Evolutionary conservation across 1,140 invertebrate species (phyloP).

Genomic region (Tribolium castaneum): DNA sequence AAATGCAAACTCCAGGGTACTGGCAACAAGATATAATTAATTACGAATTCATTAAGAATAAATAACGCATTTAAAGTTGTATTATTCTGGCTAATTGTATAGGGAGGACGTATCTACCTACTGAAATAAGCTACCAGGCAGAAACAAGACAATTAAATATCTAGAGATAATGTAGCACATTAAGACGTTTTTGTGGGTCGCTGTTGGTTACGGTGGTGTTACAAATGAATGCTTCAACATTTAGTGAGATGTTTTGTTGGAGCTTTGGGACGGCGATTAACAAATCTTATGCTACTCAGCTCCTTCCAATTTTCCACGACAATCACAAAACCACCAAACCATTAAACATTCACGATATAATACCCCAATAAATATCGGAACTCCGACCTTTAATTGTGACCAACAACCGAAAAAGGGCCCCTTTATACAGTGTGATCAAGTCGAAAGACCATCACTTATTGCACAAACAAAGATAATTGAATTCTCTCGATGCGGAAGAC

Average conservation of each 20-base stretch:
- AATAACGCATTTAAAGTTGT: constrained; percentile 34
- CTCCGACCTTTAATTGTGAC: background rate
- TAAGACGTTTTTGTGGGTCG: constrained; percentile 33
- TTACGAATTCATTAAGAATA: constrained; percentile 33
- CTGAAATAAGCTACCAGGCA: constrained; percentile 34
- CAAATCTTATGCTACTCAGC: constrained; percentile 35
- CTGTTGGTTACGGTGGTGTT: constrained; percentile 34
- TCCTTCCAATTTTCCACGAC: constrained; percentile 33
- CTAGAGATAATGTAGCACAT: constrained; percentile 35
- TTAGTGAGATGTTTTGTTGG: constrained; percentile 33
- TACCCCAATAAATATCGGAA: constrained; percentile 1
- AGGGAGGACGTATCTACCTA: constrained; percentile 34
- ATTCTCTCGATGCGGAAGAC: background rate
- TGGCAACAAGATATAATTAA: constrained; percentile 31
- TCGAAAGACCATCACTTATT: constrained; percentile 1
- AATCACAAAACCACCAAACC: constrained; percentile 30
- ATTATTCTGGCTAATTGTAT: constrained; percentile 33
- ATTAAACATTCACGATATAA: constrained; percentile 25
- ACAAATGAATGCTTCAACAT: constrained; percentile 35
- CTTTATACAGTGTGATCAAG: background rate
- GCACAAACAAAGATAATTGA: constrained; percentile 12
- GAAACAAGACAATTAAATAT: constrained; percentile 36
- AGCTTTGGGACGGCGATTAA: constrained; percentile 31
- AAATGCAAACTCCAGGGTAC: constrained; percentile 7
- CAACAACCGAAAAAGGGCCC: background rate